phyloP scores from a whole-genome alignment of 2,113 vertebrate species.

The Nettapus auritus region DNA sequence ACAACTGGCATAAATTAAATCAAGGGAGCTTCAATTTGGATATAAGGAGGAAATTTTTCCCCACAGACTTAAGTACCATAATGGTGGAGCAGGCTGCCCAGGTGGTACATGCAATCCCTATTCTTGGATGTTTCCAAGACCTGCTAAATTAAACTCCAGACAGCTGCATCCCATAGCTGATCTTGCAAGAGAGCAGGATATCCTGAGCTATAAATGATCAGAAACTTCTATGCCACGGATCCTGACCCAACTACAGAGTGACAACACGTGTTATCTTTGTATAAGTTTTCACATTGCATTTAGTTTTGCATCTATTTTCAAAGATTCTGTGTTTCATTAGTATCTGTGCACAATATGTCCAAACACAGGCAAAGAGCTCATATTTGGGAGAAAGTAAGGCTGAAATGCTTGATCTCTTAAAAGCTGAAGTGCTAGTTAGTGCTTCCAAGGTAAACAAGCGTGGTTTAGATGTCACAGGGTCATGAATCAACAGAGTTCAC shows the following conservation, averaged over 20 bases:
- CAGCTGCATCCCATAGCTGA: not conserved
- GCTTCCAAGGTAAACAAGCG: not conserved
- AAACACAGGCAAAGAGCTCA: not conserved
- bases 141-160: not conserved
- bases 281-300: not conserved
- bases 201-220: not conserved
- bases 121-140: not conserved
- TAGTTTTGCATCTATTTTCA: not conserved
- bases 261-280: not conserved
- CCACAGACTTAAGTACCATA: not conserved
- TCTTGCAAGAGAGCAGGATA: not conserved
- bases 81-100: not conserved
- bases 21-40: not conserved
- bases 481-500: not conserved
- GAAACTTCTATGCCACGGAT: not conserved
- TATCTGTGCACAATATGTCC: not conserved
- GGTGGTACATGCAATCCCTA: not conserved
- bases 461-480: not conserved
- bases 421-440: not conserved
- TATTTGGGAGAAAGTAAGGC: not conserved
- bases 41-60: not conserved
- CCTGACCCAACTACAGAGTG: not conserved
- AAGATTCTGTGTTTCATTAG: not conserved
- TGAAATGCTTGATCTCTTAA: no score
- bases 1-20: not conserved